Conservation (phyloP, 2,113 vertebrate genomes). For the Synodontis membranacea region DNA sequence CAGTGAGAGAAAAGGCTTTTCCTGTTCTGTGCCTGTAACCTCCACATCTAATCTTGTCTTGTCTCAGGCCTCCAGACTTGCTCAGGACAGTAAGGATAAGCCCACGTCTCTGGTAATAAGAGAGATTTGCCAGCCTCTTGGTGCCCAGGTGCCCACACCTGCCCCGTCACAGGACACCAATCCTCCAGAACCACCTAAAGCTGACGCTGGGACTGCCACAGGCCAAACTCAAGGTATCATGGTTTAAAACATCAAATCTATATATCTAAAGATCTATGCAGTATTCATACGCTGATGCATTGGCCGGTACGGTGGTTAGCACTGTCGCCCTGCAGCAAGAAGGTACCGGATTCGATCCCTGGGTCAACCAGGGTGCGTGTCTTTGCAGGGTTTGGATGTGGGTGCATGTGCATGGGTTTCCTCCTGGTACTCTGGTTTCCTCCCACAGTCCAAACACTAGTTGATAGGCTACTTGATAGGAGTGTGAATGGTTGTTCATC, state of each 20-base stretch:
- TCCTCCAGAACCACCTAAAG: constrained; percentile 70
- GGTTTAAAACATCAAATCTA: background rate
- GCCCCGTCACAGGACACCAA: constrained; percentile 66
- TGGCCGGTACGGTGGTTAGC: too few relatives aligned
- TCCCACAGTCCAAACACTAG: too few relatives aligned
- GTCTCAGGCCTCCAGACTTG: constrained; percentile 66
- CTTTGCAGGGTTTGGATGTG: too few relatives aligned
- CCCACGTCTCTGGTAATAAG: constrained; percentile 73
- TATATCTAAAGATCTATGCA: too few relatives aligned
- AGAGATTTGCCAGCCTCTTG: constrained; percentile 64
- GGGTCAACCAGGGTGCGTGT: too few relatives aligned
- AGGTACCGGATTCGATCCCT: too few relatives aligned
- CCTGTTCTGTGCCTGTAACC: background rate
- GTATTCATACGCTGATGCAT: too few relatives aligned
- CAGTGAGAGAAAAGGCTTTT: background rate
- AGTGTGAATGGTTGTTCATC: too few relatives aligned
- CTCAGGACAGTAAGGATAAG: constrained; percentile 79
- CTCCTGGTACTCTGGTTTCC: too few relatives aligned
- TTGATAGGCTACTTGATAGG: too few relatives aligned
- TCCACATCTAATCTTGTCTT: background rate
- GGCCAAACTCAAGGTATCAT: constrained; percentile 68
- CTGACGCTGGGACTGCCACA: constrained; percentile 63
- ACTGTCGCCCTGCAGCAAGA: too few relatives aligned
- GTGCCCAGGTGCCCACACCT: constrained; percentile 59
- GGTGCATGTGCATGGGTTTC: too few relatives aligned